phyloP scores from a whole-genome alignment of 1,140 invertebrate genomes.

The Apis cerana region DNA sequence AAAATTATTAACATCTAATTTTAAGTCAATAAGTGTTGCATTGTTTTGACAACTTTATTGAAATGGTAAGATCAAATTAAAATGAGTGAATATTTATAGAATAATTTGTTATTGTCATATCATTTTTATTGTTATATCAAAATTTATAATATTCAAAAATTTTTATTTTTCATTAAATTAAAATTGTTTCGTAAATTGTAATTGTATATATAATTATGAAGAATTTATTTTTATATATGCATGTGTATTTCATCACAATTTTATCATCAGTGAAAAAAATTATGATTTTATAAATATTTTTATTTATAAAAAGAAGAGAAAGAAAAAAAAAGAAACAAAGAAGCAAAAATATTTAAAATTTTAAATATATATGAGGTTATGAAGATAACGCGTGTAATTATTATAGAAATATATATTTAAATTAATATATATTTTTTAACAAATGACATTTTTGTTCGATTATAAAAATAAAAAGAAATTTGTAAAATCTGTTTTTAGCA shows the following conservation, averaged over 20 bases:
- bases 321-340: neutral
- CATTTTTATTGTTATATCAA: neutral
- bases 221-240: neutral
- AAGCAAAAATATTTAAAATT: neutral
- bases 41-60: conserved; percentile 27
- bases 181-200: conserved; percentile 1
- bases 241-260: conserved; percentile 17
- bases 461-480: neutral
- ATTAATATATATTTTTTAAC: neutral
- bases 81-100: neutral
- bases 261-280: neutral
- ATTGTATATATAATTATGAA: neutral
- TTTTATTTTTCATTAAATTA: neutral
- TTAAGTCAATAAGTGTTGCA: neutral
- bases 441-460: neutral
- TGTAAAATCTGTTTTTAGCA: neutral
- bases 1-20: neutral
- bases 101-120: neutral
- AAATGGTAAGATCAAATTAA: conserved; percentile 40
- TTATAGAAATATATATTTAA: neutral
- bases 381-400: neutral
- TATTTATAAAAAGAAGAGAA: neutral
- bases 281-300: neutral
- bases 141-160: neutral
- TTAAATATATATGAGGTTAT: neutral